Evolutionary conservation across 2,888 invertebrate genomes (phyloP).

Genomic region (Melangyna quadrimaculata): DNA sequence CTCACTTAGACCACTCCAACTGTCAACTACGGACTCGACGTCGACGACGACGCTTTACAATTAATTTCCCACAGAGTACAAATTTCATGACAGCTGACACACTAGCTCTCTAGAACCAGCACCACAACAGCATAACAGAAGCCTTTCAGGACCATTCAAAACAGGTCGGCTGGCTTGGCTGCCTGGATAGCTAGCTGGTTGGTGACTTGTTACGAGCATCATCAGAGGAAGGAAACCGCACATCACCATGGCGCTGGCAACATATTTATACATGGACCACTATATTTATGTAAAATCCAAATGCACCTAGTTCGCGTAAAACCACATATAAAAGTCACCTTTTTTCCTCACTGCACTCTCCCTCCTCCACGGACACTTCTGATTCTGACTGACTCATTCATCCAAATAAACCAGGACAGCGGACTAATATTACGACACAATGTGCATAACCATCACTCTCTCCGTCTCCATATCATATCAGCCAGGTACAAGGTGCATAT

Average conservation of each 20-base stretch:
- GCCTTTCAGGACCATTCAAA: neutral
- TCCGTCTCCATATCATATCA: neutral
- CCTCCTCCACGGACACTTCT: neutral
- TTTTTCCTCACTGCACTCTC: neutral
- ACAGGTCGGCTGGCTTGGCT: too few relatives aligned
- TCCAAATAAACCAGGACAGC: neutral
- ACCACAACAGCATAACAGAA: neutral
- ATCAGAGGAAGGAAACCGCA: conserved; percentile 32
- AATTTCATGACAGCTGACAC: conserved; percentile 62
- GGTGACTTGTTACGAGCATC: neutral
- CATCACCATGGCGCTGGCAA: neutral
- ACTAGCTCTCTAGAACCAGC: too few relatives aligned
- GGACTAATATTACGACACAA: conserved; percentile 18
- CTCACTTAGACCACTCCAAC: conserved; percentile 7
- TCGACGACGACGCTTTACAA: conserved; percentile 27
- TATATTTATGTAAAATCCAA: conserved; percentile 3
- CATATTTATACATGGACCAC: neutral
- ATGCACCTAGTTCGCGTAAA: neutral
- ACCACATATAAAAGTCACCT: conserved; percentile 6
- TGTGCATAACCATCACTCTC: conserved; percentile 18
- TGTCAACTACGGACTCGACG: conserved; percentile 10
- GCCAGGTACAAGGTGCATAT: too few relatives aligned
- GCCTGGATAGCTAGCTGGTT: neutral
- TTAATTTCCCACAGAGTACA: conserved; percentile 47
- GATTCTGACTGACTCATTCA: neutral